phyloP scores from a whole-genome alignment of 2,888 invertebrate species.

The Eupithecia subfuscata region DNA sequence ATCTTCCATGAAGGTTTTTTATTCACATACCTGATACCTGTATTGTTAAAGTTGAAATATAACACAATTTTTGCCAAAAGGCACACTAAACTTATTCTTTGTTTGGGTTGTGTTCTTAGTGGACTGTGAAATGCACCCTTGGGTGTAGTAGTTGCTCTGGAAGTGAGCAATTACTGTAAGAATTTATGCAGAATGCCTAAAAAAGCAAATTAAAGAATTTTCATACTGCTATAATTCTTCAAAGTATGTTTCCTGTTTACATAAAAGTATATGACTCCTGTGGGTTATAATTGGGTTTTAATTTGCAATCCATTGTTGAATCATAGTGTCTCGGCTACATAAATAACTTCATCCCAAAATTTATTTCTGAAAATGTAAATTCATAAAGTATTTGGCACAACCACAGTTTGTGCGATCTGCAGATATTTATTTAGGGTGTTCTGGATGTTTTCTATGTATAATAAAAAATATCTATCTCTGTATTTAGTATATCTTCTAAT shows the following conservation, averaged over 20 bases:
- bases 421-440: too few species aligned
- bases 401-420: background rate
- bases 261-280: background rate
- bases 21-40: background rate
- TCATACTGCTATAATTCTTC: background rate
- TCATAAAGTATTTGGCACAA: conserved; percentile 1
- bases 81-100: too few species aligned
- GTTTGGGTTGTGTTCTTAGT: background rate
- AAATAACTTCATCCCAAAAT: conserved; percentile 13
- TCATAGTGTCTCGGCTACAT: conserved; percentile 14
- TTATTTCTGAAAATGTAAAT: background rate
- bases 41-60: background rate
- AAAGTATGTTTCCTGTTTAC: background rate
- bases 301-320: background rate
- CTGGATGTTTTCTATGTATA: too few species aligned
- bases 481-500: too few species aligned
- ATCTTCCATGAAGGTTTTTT: background rate
- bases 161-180: background rate
- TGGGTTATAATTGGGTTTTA: background rate
- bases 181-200: background rate
- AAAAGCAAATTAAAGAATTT: background rate
- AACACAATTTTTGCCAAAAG: background rate
- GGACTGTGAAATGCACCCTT: background rate
- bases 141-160: background rate
- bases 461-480: too few species aligned